Base-by-base conservation (phyloP, 2,113 vertebrate species). In the Sceloporus tristichus region DNA sequence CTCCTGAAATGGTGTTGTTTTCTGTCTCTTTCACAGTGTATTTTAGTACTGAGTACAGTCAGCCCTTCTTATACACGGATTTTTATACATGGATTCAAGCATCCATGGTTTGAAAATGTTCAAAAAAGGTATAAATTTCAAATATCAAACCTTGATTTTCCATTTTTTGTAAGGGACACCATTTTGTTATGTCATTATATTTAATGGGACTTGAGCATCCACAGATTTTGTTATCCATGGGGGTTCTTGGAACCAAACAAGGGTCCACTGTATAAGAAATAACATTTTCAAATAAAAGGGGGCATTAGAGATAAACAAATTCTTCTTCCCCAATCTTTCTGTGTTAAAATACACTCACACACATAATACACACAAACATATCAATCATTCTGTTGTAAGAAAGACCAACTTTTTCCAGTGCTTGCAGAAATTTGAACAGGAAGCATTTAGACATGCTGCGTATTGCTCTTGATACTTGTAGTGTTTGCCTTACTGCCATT, bases 401-500 rank as follows among this genome's bases (percentile, higher is more conserved):
- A 90, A 95, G 59, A 91, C 82, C 78, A 29, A 85, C 84, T 81
- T 84, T 89, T 89, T 92, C 93, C 21, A 90, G 48, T 87, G 85
- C 90, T 95, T 82, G 85, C 84, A 90, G 74, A 89, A 90, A 90
- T 92, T 90, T 91, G 86, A 89, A 71, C 6, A 90, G 90, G 87
- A 92, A 92, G 83, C 73, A 91, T 94, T 93, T 86, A 79, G 87
- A 94, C 84, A 91, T 78, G 56, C 87, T 85, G 66, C 94, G 87
- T 95, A 88, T 86, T 92, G 88, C 87, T 84, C 91, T 90, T 84
- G 91, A 79, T 48, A 92, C n/a, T 40, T n/a, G 14, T 70, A 70
- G 74, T 78, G 86, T 95, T 89, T 97, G 96, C 97, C 96, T 97
- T 97, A 97, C 79, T 93, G 54, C 94, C 56, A 25, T 93, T 94